Base-by-base conservation (phyloP, 1,140 invertebrate genomes). In the Nephila pilipes region DNA sequence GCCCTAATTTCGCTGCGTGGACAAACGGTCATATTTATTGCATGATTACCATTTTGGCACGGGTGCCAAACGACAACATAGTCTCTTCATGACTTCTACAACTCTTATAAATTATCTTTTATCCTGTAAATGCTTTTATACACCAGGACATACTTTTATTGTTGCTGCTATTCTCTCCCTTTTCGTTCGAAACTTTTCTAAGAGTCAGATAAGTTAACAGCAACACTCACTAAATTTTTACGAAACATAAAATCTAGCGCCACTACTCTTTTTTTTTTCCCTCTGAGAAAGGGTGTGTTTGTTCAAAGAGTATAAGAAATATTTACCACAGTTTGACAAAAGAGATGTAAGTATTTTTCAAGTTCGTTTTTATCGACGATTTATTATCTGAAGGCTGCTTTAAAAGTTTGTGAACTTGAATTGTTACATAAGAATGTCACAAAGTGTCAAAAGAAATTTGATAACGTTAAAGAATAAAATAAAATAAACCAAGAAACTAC, bases 41-140 rank as follows among this genome's bases (percentile, higher is more conserved):
- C 88, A 80, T 80, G 75, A 90, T 90, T 90, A 90, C 88, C 88
- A 90, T 90, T 80, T 90, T 90, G 88, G 88, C 88, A 90, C 54
- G 29, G 29, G 57, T 88, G 32, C 87, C 60, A 69, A 69, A 55
- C 63, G 87, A 75, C 60, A 14, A 55, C 80, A 36, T 75, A 75
- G 69, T 75, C 29, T 36, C 36, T 87, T 58, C 46, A 54, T 87
- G 85, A 87, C 85, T 60, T 87, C 58, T 87, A 36, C 58, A 83
- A 60, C 85, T 87, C 29, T 83, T 58, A 87, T 60, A 87, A 87
- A 87, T 58, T 87, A 60, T 87, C 55, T 87, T 81, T 2, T 29
- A 81, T 22, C 80, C 80, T 25, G n/a, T n/a, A 54, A 81, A 81
- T 81, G 80, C 29, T 81, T 81, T 81, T 81, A 55, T 38, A 81